Evolutionary conservation across 30 jellyfish, hydroid and myxozoan genomes (phyloP).

Genomic region (Morbakka virulenta): DNA sequence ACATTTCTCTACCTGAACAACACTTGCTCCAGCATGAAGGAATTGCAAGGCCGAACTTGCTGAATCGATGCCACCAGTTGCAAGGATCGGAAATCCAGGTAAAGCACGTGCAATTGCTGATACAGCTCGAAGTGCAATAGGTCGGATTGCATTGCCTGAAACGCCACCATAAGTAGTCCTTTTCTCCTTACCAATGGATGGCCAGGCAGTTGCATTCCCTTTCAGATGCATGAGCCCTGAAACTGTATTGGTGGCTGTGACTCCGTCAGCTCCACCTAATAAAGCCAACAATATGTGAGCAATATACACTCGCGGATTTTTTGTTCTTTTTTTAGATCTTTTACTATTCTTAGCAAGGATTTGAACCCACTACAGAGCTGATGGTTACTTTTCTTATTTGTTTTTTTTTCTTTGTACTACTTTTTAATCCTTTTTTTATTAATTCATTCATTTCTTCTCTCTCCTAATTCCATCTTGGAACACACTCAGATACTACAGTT

Average conservation of each 20-base stretch:
- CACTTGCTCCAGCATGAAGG: conserved; percentile 97
- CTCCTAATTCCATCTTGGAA: too few species aligned
- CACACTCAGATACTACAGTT: too few species aligned
- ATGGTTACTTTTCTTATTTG: too few species aligned
- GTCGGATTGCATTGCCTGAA: conserved; percentile 97
- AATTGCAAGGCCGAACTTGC: conserved; percentile 88
- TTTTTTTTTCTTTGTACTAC: too few species aligned
- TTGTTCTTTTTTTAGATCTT: too few species aligned
- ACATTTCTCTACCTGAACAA: conserved; percentile 93
- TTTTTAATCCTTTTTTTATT: too few species aligned
- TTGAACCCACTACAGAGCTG: too few species aligned
- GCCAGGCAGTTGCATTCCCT: conserved; percentile 93
- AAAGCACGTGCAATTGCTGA: conserved; percentile 91
- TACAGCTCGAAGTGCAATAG: conserved; percentile 95
- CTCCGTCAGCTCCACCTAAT: conserved; percentile 99
- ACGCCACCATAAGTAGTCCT: conserved; percentile 98
- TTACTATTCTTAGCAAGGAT: too few species aligned
- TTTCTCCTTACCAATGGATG: conserved; percentile 81
- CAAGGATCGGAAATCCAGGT: conserved; percentile 95
- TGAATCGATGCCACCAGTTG: conserved; percentile 98
- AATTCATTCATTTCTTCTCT: too few species aligned
- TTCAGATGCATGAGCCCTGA: conserved; percentile 93
- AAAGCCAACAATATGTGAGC: too few species aligned
- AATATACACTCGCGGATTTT: too few species aligned
- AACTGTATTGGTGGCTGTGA: conserved; percentile 96